Conservation (phyloP, 2,113 vertebrate genomes). For the Lampris incognitus region DNA sequence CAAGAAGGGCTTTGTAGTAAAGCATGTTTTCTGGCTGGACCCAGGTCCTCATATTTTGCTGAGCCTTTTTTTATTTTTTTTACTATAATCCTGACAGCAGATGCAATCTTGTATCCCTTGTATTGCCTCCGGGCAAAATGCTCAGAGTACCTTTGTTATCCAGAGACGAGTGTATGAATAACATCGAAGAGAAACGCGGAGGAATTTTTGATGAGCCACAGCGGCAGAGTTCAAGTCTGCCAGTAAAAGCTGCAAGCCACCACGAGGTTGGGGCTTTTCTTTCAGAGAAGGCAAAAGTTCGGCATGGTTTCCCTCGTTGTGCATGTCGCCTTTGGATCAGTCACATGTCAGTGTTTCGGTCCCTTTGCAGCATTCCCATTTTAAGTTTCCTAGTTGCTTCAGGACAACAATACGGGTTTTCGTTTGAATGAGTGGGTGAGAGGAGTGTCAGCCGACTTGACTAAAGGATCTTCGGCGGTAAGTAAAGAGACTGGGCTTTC, state of each 20-base stretch:
- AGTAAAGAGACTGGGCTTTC: neutral
- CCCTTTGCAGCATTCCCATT: neutral
- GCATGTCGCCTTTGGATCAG: constrained; percentile 50
- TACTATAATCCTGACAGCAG: constrained; percentile 28
- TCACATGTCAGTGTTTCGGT: constrained; percentile 23
- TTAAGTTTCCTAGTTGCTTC: constrained; percentile 46
- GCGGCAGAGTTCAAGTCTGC: constrained; percentile 12
- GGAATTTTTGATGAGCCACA: constrained; percentile 45
- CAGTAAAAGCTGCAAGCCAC: neutral
- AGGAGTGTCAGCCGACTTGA: neutral
- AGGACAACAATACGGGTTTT: constrained; percentile 60
- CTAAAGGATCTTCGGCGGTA: constrained; percentile 25
- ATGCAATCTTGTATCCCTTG: constrained; percentile 39
- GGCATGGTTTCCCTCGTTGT: constrained; percentile 63
- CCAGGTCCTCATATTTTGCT: constrained; percentile 48
- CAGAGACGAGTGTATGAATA: constrained; percentile 24
- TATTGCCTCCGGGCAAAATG: constrained; percentile 31
- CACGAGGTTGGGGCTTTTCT: neutral
- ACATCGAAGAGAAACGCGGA: constrained; percentile 1
- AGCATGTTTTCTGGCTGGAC: constrained; percentile 30
- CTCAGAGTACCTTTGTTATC: constrained; percentile 31
- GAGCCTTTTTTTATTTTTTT: constrained; percentile 55
- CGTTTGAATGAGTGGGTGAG: neutral
- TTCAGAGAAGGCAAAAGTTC: constrained; percentile 88
- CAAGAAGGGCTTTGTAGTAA: constrained; percentile 22